These are phyloP conservation scores for Porites australiensis DNA, from an alignment of 64 coral and sea anemone genomes.

Conservation along the genomic window DNA sequence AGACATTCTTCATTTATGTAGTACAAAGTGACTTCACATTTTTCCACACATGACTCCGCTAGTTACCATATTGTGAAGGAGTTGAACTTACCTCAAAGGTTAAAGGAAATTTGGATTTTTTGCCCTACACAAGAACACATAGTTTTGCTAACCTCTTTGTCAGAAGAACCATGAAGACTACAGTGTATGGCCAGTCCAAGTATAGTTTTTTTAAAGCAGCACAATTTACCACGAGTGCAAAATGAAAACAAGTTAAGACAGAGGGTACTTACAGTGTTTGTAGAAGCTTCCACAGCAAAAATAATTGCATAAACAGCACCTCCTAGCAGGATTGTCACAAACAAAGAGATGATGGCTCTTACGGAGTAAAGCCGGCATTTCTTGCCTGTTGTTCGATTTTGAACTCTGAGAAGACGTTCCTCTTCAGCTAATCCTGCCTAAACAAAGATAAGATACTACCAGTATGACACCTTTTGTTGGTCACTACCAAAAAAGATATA, in stretches of 20 bases:
- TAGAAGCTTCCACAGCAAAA: slow-evolving; percentile 62
- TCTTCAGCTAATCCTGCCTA: slow-evolving; percentile 94
- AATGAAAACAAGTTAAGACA: neutral
- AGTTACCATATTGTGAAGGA: too few relatives aligned
- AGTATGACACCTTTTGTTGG: too few relatives aligned
- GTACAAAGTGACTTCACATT: too few relatives aligned
- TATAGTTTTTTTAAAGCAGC: neutral
- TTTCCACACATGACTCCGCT: too few relatives aligned
- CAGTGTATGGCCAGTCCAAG: neutral
- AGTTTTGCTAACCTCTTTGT: too few relatives aligned
- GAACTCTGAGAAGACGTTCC: slow-evolving; percentile 70
- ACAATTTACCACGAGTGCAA: neutral
- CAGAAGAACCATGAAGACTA: too few relatives aligned
- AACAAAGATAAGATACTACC: neutral
- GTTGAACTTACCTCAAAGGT: too few relatives aligned
- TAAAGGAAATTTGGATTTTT: too few relatives aligned
- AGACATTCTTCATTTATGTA: too few relatives aligned
- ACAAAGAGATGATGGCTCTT: slow-evolving; percentile 50
- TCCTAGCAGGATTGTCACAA: slow-evolving; percentile 65
- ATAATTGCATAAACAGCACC: slow-evolving; percentile 82
- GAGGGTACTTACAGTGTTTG: slow-evolving; percentile 72
- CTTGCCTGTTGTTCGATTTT: slow-evolving; percentile 63
- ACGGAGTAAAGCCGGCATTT: slow-evolving; percentile 79
- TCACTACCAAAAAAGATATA: too few relatives aligned
- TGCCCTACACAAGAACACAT: too few relatives aligned